Base-by-base conservation (phyloP, 37 sponge, comb jelly and placozoan genomes). In the Oscarella lobularis region DNA sequence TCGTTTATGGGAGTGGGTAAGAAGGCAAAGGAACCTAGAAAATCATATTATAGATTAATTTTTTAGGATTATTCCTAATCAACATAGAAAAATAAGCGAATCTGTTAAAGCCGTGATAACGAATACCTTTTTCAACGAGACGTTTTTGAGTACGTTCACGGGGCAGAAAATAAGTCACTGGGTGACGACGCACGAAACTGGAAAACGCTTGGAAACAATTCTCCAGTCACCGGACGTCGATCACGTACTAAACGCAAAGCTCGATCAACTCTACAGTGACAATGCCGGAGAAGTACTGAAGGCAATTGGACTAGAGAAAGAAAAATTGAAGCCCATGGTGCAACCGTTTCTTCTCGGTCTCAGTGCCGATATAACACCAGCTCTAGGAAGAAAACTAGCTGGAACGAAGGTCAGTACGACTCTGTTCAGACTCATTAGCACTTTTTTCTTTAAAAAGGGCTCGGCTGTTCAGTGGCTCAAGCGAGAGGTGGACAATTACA, bases 291-390 rank as follows among this genome's bases (percentile, higher is more conserved):
- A 87, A 41, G 78, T 78, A 36, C 71, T 91, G 31, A 60, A 71
- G 35, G 41, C 39, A 2, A 34, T 91, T 9, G 92, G 92, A 0
- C 36, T 87, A 31, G 72, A 35, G 0, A 77, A 67, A 35, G 78
- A 82, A 5, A 37, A 75, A 9, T 32, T 91, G 27, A 78, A 73
- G 31, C 68, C 83, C 3, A 66, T 91, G 71, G 75, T 91, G 1
- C 75, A 79, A 32, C 92, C 92, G 20, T 74, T 91, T 29, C 54
- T 91, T 34, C 37, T 91, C 3, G 83, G 87, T 6, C 78, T 91
- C 34, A 83, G 89, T 80, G 88, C 88, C 37, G 92, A 91, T 36
- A 33, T 84, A 35, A 83, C 86, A 34, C 83, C 88, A 27, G 60
- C 14, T 20, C 9, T 48, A 48, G 60, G 14, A 48, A 48, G 14